Percentiles rank a stretch among this genome's conserved stretches.
Evolutionary conservation across 92 coral and sea anemone species (phyloP).

Genomic region (Actinernus sp.): DNA sequence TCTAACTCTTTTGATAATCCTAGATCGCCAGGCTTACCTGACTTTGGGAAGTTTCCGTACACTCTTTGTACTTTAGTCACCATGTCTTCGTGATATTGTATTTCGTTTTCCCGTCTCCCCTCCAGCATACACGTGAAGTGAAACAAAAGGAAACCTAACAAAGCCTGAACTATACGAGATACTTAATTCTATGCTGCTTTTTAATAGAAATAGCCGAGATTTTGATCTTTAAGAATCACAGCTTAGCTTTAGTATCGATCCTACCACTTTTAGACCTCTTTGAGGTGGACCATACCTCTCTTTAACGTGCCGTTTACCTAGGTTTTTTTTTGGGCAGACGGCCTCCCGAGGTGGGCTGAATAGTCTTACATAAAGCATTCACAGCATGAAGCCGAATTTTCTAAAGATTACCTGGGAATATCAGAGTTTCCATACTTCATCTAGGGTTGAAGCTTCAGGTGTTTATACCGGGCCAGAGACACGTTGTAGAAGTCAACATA

Average conservation of each 20-base stretch:
- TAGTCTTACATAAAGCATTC: conserved; percentile 14
- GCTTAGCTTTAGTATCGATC: not conserved
- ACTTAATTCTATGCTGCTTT: not conserved
- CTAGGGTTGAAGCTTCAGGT: not conserved
- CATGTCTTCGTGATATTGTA: conserved; percentile 4
- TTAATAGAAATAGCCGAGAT: conserved; percentile 1
- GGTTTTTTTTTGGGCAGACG: conserved; percentile 16
- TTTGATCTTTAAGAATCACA: not conserved
- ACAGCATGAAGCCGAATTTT: conserved; percentile 22
- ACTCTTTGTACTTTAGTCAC: no score
- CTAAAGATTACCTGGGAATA: conserved; percentile 81
- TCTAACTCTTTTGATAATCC: no score
- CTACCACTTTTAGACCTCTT: conserved; percentile 1
- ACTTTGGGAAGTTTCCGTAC: conserved; percentile 12
- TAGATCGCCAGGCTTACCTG: no score
- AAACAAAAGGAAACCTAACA: conserved; percentile 28
- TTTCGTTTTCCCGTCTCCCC: conserved; percentile 21
- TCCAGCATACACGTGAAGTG: conserved; percentile 27
- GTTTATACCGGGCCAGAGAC: not conserved
- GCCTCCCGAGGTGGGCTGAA: conserved; percentile 15
- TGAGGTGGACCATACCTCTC: conserved; percentile 3
- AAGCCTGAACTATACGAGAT: conserved; percentile 7
- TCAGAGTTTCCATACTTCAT: conserved; percentile 65
- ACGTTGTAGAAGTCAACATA: not conserved
- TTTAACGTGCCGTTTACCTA: conserved; percentile 16